These are phyloP conservation scores for Nephrotoma guestfalica DNA, from an alignment of 2,888 invertebrate species.

Conservation along the genomic window DNA sequence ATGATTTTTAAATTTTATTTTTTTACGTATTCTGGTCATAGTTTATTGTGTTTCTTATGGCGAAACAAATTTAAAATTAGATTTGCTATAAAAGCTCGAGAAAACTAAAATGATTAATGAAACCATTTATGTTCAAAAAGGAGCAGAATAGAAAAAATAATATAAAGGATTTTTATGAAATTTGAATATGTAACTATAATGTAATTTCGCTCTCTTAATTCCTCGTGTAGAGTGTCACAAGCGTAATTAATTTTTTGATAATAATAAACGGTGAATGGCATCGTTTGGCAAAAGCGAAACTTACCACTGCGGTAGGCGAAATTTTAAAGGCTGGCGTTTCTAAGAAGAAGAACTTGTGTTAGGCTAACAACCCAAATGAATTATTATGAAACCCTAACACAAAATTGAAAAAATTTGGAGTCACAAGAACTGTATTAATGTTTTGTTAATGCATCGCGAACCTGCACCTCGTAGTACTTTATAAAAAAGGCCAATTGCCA, in stretches of 20 bases:
- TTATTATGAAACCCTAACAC: too few species aligned
- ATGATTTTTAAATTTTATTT: neutral
- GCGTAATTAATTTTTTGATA: neutral
- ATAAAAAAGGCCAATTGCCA: too few species aligned
- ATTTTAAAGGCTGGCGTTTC: too few species aligned
- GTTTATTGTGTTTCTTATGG: neutral
- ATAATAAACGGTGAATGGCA: neutral
- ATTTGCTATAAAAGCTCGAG: neutral
- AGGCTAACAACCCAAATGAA: too few species aligned
- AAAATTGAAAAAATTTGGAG: too few species aligned
- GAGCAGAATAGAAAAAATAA: neutral
- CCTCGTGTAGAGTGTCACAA: neutral
- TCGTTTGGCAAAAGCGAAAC: too few species aligned
- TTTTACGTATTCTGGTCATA: neutral
- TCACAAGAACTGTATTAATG: too few species aligned
- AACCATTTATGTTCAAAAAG: neutral
- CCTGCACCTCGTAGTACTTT: too few species aligned
- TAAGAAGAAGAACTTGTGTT: too few species aligned
- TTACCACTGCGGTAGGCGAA: too few species aligned
- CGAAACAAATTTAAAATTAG: neutral
- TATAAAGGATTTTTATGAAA: neutral
- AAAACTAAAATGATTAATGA: neutral
- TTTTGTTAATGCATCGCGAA: too few species aligned
- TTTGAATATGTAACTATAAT: neutral
- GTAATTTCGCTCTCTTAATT: too few species aligned